Conservation (phyloP, 2,113 vertebrate genomes). For the Sprattus sprattus region DNA sequence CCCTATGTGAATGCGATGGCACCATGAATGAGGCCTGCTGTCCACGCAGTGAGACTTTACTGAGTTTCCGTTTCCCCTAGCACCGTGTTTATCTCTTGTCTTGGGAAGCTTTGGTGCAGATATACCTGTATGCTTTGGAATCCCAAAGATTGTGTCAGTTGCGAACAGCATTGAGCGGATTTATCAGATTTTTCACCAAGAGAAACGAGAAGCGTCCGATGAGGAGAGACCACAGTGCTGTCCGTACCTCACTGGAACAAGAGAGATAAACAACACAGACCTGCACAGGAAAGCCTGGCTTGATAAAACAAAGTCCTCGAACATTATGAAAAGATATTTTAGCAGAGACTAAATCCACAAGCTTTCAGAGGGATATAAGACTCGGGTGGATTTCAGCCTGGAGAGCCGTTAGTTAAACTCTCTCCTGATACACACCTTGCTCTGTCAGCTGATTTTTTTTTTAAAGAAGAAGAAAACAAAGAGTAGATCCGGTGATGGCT, state of each 20-base stretch:
- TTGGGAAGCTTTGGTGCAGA: background rate
- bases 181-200: background rate
- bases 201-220: background rate
- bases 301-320: constrained; percentile 3
- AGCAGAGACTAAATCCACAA: constrained; percentile 13
- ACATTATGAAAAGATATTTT: background rate
- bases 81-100: background rate
- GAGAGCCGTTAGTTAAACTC: background rate
- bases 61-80: background rate
- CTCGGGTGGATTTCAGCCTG: background rate
- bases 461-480: background rate
- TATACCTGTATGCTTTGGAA: background rate
- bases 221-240: background rate
- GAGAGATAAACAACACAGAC: background rate
- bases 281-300: background rate
- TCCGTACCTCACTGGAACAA: background rate
- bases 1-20: no score
- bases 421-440: background rate
- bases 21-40: background rate
- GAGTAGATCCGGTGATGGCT: background rate
- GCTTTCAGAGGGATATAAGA: background rate
- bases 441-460: background rate
- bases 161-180: background rate
- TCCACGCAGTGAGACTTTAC: background rate
- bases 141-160: background rate